Evolutionary conservation across 1,140 invertebrate genomes (phyloP).

Genomic region (Caenorhabditis latens): DNA sequence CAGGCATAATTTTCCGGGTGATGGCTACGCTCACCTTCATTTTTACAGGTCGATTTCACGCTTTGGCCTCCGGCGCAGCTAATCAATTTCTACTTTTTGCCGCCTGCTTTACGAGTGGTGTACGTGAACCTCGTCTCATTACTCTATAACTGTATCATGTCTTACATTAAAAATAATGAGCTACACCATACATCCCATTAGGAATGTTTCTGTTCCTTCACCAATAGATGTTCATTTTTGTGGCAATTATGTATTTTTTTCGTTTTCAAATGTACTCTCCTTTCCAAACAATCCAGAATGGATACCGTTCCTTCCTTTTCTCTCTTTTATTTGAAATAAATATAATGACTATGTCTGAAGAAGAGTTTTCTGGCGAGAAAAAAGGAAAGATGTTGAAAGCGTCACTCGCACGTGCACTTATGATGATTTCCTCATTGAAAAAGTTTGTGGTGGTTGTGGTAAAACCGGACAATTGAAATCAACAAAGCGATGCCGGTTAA

Average conservation of each 20-base stretch:
- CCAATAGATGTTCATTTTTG: background rate
- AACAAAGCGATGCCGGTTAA: constrained; percentile 55
- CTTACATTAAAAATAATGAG: constrained; percentile 61
- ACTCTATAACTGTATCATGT: constrained; percentile 61
- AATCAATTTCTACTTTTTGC: constrained; percentile 61
- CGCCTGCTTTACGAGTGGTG: constrained; percentile 49
- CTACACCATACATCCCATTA: constrained; percentile 26
- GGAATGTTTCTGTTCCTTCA: background rate
- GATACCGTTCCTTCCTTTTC: background rate
- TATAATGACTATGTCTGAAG: constrained; percentile 21
- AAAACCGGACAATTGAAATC: constrained; percentile 53
- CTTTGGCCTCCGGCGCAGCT: constrained; percentile 58
- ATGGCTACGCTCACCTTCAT: background rate
- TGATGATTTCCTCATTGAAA: constrained; percentile 23
- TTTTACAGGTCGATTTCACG: constrained; percentile 58
- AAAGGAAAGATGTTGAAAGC: background rate
- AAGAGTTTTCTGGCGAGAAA: background rate
- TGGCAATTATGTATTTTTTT: constrained; percentile 24
- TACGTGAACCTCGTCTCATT: constrained; percentile 60
- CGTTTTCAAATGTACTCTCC: background rate
- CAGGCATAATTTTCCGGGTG: constrained; percentile 43
- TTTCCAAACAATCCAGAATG: background rate
- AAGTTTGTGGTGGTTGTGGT: constrained; percentile 28
- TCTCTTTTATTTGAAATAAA: constrained; percentile 4
- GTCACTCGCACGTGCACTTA: constrained; percentile 25